A percentile compares a stretch with the other conserved stretches of the same genome.
Evolutionary conservation across 2,888 invertebrate species (phyloP).

Genomic region (Orchestes rusci): DNA sequence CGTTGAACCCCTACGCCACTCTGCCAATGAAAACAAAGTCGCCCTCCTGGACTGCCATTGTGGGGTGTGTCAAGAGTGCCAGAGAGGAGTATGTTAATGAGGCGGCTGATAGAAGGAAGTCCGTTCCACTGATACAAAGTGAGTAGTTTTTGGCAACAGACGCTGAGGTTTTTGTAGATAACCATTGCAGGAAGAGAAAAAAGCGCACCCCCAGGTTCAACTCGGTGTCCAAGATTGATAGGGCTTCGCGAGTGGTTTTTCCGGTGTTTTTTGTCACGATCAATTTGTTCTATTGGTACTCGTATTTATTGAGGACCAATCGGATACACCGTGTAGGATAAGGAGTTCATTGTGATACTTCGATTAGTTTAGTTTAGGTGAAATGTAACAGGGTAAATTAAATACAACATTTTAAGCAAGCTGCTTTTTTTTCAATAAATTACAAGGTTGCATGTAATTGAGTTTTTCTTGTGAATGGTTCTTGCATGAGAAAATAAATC

Average conservation of each 20-base stretch:
- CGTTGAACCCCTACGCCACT: constrained; percentile 53
- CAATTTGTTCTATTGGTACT: constrained; percentile 74
- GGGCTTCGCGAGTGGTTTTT: constrained; percentile 66
- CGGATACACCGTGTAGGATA: constrained; percentile 8
- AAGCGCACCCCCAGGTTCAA: constrained; percentile 59
- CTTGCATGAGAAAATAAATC: too few relatives aligned
- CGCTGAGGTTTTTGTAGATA: constrained; percentile 14
- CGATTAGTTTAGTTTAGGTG: too few relatives aligned
- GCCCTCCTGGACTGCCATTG: constrained; percentile 41
- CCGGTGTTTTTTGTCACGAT: constrained; percentile 68
- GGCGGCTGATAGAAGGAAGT: background rate
- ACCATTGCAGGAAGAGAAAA: constrained; percentile 37
- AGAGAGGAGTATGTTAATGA: background rate
- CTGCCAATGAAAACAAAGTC: constrained; percentile 42
- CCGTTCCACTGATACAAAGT: too few relatives aligned
- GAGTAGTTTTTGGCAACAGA: background rate
- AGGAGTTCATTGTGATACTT: too few relatives aligned
- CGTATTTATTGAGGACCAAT: constrained; percentile 51
- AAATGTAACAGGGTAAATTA: too few relatives aligned
- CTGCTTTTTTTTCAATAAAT: too few relatives aligned
- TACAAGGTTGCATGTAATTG: too few relatives aligned
- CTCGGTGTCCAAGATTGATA: constrained; percentile 75
- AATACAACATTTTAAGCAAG: too few relatives aligned
- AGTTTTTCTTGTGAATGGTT: too few relatives aligned
- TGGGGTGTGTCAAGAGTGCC: background rate